Conservation (phyloP, 2,113 vertebrate species). For the Nothoprocta pentlandii region DNA sequence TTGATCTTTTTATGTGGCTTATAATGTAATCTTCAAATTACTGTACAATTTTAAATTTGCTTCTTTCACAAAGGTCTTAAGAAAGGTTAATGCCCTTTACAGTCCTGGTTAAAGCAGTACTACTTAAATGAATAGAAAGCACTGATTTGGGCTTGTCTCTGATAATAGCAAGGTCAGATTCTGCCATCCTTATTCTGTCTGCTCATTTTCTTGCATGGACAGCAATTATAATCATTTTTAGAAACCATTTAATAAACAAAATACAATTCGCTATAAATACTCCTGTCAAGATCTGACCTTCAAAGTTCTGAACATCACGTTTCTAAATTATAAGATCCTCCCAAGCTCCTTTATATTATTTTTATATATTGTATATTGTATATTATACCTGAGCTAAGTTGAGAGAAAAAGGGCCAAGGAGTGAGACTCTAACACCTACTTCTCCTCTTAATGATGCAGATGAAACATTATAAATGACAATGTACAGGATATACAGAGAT, state of each 20-base stretch:
- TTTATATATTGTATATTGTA: neutral
- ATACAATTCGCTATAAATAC: neutral
- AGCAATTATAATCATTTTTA: neutral
- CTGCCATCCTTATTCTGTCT: neutral
- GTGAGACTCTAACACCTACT: neutral
- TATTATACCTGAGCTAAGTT: neutral
- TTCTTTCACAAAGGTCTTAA: conserved; percentile 1
- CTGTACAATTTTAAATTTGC: conserved; percentile 22
- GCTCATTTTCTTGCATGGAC: neutral
- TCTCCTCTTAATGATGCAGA: neutral
- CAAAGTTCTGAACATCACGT: neutral
- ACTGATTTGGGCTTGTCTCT: neutral
- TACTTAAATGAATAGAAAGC: neutral
- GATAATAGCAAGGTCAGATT: neutral
- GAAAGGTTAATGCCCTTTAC: conserved; percentile 43
- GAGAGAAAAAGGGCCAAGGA: neutral
- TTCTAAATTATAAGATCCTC: neutral
- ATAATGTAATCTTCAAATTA: conserved; percentile 47
- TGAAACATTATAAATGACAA: neutral
- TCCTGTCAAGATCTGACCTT: neutral
- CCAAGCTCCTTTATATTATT: neutral
- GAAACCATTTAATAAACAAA: neutral
- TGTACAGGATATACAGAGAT: neutral
- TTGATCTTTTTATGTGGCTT: conserved; percentile 53
- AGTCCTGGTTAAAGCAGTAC: conserved; percentile 2